Evolutionary conservation across 2,113 vertebrate genomes (phyloP).

Genomic region (Xyrauchen texanus): DNA sequence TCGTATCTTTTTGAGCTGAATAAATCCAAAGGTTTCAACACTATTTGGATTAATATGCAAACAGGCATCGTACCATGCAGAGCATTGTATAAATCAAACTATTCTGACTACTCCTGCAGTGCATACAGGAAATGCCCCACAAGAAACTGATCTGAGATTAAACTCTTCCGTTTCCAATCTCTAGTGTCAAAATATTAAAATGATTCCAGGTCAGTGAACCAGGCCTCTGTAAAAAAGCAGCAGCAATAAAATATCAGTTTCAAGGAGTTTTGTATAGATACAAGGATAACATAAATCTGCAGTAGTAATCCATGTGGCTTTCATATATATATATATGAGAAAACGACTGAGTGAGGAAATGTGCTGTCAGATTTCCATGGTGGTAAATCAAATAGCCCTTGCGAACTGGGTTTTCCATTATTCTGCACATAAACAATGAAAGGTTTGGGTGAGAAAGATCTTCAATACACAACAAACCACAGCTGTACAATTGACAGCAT

Average conservation of each 20-base stretch:
- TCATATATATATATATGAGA: conserved; percentile 8
- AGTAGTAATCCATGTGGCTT: conserved; percentile 5
- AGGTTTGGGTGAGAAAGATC: not conserved
- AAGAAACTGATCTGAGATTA: conserved; percentile 3
- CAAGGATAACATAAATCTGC: conserved; percentile 3
- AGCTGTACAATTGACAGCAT: conserved; percentile 30
- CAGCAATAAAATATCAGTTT: conserved; percentile 18
- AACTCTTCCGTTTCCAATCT: conserved; percentile 20
- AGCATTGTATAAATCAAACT: conserved; percentile 16
- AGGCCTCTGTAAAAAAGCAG: not conserved
- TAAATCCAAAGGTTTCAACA: conserved; percentile 20
- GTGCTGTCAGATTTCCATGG: not conserved
- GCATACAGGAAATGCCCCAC: conserved; percentile 11
- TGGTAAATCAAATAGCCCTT: conserved; percentile 24
- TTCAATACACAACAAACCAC: conserved; percentile 29
- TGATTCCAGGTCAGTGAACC: conserved; percentile 38
- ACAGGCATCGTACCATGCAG: conserved; percentile 6
- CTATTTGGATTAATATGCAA: conserved; percentile 31
- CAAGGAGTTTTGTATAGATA: not conserved
- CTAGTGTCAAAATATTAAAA: conserved; percentile 4
- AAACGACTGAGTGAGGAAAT: conserved; percentile 7
- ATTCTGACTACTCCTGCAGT: conserved; percentile 6
- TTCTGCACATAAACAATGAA: conserved; percentile 20
- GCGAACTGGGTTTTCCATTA: conserved; percentile 1
- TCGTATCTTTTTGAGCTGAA: not conserved